Conservation (phyloP, 2,797 vertebrate genomes). For the Toxotes lorentzi region DNA sequence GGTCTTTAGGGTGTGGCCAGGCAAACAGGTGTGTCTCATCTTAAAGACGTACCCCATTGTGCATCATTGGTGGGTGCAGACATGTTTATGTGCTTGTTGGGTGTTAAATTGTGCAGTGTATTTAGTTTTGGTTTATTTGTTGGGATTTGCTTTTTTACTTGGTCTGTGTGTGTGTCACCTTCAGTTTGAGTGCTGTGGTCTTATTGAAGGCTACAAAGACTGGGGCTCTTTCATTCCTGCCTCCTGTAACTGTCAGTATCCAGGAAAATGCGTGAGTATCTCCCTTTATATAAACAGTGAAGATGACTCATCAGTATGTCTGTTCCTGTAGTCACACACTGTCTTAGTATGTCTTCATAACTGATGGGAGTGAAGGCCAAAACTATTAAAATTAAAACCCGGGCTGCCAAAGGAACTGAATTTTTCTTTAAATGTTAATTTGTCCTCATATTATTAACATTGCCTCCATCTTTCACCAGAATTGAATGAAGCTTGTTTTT, state of each 20-base stretch:
- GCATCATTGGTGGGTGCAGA: neutral
- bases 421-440: neutral
- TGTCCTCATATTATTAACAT: neutral
- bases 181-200: constrained; percentile 82
- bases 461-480: neutral
- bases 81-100: neutral
- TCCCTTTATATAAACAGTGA: neutral
- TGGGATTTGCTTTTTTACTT: neutral
- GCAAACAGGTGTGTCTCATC: neutral
- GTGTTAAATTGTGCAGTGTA: neutral
- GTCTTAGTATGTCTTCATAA: neutral
- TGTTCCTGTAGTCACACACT: neutral
- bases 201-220: constrained; percentile 82
- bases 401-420: neutral
- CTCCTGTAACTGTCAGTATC: constrained; percentile 81
- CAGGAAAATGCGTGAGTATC: constrained; percentile 79
- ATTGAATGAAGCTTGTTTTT: neutral
- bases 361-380: neutral
- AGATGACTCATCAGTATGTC: neutral
- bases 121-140: neutral
- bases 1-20: neutral
- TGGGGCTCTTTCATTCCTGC: constrained; percentile 80
- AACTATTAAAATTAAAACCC: neutral
- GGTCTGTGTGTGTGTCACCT: constrained; percentile 12
- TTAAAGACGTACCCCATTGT: constrained; percentile 5